Evolutionary conservation across 2,888 invertebrate genomes (phyloP), one percentile per base, ranked within the genome.

Genomic region (Ditylenchus weischeri): DNA sequence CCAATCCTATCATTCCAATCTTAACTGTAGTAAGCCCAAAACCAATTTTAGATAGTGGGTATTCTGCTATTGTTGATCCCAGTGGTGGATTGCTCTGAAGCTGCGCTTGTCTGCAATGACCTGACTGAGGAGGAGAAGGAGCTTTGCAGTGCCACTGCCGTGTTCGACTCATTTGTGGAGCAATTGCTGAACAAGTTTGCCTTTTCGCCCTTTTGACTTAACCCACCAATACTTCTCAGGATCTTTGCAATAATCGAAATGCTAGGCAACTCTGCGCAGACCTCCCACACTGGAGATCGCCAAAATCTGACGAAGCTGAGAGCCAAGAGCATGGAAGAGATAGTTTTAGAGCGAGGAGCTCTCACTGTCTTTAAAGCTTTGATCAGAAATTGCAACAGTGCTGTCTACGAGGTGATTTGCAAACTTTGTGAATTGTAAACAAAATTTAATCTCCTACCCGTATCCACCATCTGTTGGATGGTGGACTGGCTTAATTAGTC

Each of bases 121-220:
- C 85, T 92, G 70, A 89, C 90, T 0, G 90, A 87, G 86, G 89
- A 90, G 69, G 92, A 93, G 79, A 82, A 82, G 69, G 86, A 87
- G 70, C 76, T 87, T 10, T 92, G 92, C 83, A 89, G 90, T 73
- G 89, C 90, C 0, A 91, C 92, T 0, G 90, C 91, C 0, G 89
- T 89, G 75, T 89, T 93, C 76, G 92, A 93, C 84, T 91, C 92
- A 82, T 93, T 93, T 80, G 88, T 93, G 1, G 84, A 91, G 2
- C 89, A 91, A 79, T 90, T 91, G 80, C 85, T 93, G 75, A 92
- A 92, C 79, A 88, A 89, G 79, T 86, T 19, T 11, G 59, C 35
- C 57, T 57, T 36, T 38, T 49, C 0, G 8, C 23, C 57, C 62
- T 63, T 11, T 18, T 38, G 60, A 62, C n/a, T 47, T 18, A 15